Evolutionary conservation across 1,140 invertebrate genomes (phyloP), one percentile per base, ranked within the genome.

Genomic region (Anastrepha obliqua): DNA sequence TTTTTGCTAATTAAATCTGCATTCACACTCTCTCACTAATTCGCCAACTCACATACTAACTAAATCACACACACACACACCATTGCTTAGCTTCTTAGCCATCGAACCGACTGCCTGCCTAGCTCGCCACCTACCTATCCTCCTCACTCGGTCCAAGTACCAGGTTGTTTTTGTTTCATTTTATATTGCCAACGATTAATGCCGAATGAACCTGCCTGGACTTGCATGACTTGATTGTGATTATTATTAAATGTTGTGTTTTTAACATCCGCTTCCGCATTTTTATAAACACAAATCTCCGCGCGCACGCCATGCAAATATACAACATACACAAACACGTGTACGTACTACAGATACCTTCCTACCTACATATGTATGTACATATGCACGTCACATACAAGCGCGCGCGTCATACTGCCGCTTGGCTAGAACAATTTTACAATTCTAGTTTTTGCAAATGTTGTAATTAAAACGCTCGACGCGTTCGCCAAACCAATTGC

Each of bases 261-360:
- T 91, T 89, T 91, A 91, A 92, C 91, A 92, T 92, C 91, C 91
- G 91, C 91, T 92, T 92, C 91, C 91, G 91, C 91, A 92, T 92
- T 92, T 92, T 91, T 92, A 90, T 78, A 85, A 65, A 81, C 74
- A 29, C 47, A 86, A 62, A 62, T 86, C 58, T 86, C 11, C 51
- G 51, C 3, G 60, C 55, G 60, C 85, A 86, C 85, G 58, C 85
- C 85, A 86, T 39, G 62, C 85, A 11, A 44, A 62, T 58, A 64
- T 8, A 44, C 67, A 39, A 11, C n/a, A n/a, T 44, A 1, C n/a
- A 67, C 42, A 87, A 17, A 55, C 60, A 86, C n/a, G 15, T 47
- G 67, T 67, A 65, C 64, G 15, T 87, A 58, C 29, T 86, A 8
- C 58, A 60, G 20, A 20, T 59, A 59, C 13, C 5, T 86, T 55